phyloP scores from a whole-genome alignment of 2,888 invertebrate genomes.

The Amphimallon solstitiale region DNA sequence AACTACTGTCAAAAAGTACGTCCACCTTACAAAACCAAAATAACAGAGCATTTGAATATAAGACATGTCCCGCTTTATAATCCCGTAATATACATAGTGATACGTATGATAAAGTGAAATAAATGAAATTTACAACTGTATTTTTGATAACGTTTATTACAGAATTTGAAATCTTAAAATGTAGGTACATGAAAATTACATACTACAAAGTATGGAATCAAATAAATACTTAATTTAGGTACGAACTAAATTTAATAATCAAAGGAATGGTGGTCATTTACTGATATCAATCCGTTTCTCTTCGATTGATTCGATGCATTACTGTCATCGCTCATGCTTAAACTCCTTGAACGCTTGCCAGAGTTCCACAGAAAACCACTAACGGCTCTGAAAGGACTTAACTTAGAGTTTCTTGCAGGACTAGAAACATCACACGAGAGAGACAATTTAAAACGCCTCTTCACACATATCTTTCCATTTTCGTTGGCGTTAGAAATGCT shows the following conservation, averaged over 20 bases:
- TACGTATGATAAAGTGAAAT: no score
- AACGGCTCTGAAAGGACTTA: constrained; percentile 63
- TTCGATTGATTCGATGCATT: constrained; percentile 48
- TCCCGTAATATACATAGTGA: no score
- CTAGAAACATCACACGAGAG: constrained; percentile 46
- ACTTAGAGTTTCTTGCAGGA: constrained; percentile 55
- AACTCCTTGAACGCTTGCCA: constrained; percentile 61
- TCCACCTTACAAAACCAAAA: no score
- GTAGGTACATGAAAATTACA: no score
- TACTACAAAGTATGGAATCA: background rate
- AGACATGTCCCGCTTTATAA: no score
- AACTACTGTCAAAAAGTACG: no score
- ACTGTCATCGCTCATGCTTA: constrained; percentile 51
- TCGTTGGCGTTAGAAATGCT: constrained; percentile 26
- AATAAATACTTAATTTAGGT: background rate
- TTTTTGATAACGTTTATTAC: no score
- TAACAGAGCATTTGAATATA: no score
- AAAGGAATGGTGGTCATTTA: constrained; percentile 28
- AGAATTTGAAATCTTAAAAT: no score
- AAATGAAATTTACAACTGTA: no score
- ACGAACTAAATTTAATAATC: constrained; percentile 11
- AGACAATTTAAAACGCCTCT: constrained; percentile 47
- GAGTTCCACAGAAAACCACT: constrained; percentile 59
- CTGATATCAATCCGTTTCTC: constrained; percentile 44
- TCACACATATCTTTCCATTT: constrained; percentile 34